Base-by-base conservation (phyloP, 92 coral and sea anemone species). In the Siderastrea radians region DNA sequence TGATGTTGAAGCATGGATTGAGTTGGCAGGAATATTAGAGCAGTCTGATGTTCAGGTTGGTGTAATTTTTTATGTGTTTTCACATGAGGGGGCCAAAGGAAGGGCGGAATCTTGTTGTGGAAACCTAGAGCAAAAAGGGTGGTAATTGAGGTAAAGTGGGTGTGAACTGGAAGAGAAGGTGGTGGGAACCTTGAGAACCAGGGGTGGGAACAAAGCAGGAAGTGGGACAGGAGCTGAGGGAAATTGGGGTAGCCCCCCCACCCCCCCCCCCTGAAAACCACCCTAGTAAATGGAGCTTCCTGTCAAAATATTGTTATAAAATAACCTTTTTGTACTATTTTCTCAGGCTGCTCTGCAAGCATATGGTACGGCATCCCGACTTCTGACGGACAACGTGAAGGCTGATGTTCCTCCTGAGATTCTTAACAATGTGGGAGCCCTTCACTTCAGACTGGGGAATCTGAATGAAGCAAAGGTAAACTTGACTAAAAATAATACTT, bases 1-100 rank as follows among this genome's bases (percentile, higher is more conserved):
- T 92, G 99, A 97, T 74, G 99, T 97, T 1, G 99, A 97, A 61
- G 99, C 99, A 1, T 97, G 99, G 99, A 97, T 97, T 58, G 99
- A 97, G 74, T 83, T 97, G 58, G 99, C 99, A n/a, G 99, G 99
- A 63, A 97, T 97, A 55, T 85, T 97, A 45, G 99, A 97, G 72
- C 99, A 97, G 91, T 78, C 98, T 17, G 99, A 97, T 82, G 99
- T 97, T 1, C 97, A 91, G 94, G 94, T 91, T 55, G 16, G 89
- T 51, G 69, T 13, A 26, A 49, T 26, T 26, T 26, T 26, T 26
- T 26, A 26, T 26, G 0, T 26, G 38, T 0, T 26, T 26, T 26
- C 38, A 26, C 38, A 26, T 26, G 38, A 26, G 38, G 38, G 38
- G 38, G 0, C 38, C 38, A 26, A 26, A 26, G 38, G 38, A 26